These are phyloP conservation scores for Monochamus alternatus DNA, from an alignment of 2,888 invertebrate genomes.

Conservation along the genomic window DNA sequence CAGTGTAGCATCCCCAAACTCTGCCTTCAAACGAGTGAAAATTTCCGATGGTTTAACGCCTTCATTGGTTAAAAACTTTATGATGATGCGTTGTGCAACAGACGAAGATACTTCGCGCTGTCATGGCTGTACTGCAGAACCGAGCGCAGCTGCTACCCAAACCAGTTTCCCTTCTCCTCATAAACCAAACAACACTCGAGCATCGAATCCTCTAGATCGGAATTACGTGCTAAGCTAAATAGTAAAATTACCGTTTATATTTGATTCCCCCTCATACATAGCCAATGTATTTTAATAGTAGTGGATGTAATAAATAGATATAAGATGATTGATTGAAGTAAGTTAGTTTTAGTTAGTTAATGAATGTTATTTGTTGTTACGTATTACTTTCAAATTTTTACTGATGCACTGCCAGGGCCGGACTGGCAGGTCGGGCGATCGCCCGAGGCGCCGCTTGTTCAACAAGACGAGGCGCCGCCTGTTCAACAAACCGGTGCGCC, in stretches of 20 bases:
- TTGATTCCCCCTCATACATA: neutral
- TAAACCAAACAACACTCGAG: constrained; percentile 19
- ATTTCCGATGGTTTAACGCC: constrained; percentile 23
- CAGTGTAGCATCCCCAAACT: constrained; percentile 10
- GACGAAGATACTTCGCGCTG: constrained; percentile 18
- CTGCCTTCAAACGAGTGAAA: constrained; percentile 8
- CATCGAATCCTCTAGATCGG: constrained; percentile 12
- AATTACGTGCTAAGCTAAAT: constrained; percentile 14
- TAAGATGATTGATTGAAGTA: no score
- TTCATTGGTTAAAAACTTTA: constrained; percentile 18
- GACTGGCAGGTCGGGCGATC: no score
- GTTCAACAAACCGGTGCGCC: no score
- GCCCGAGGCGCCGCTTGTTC: no score
- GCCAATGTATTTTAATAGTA: no score
- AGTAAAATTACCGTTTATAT: constrained; percentile 21
- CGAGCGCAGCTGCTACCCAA: constrained; percentile 17
- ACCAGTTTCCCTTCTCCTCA: constrained; percentile 14
- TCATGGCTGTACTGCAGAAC: constrained; percentile 26
- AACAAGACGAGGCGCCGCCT: no score
- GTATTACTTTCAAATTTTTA: no score
- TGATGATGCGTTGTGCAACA: constrained; percentile 27
- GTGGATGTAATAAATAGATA: no score
- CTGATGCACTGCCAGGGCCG: no score
- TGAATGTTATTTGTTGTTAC: no score
- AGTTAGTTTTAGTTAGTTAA: no score